Percentiles rank a stretch among this genome's conserved stretches.
Conservation (phyloP, 2,888 invertebrate genomes). For the Chymomyza caudatula region DNA sequence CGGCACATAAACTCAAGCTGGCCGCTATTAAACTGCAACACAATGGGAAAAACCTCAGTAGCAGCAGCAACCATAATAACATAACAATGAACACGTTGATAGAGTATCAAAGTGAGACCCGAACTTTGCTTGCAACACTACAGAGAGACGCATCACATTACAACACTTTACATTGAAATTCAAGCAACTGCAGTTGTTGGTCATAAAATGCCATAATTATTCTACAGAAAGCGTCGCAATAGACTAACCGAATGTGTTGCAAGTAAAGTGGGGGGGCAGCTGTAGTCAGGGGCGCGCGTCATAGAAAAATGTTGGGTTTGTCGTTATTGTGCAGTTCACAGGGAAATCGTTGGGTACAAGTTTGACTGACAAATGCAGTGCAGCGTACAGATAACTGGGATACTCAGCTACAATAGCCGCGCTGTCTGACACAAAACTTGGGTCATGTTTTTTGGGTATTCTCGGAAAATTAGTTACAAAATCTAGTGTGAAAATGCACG, state of each 20-base stretch:
- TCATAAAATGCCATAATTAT: slow-evolving; percentile 56
- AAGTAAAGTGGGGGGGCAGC: not conserved
- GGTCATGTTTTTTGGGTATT: slow-evolving; percentile 29
- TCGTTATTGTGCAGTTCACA: slow-evolving; percentile 63
- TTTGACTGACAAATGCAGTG: slow-evolving; percentile 44
- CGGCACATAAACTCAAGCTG: no score
- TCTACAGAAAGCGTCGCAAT: slow-evolving; percentile 10
- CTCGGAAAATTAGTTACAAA: slow-evolving; percentile 44
- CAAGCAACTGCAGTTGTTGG: slow-evolving; percentile 59
- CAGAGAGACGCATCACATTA: not conserved
- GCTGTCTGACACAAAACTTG: slow-evolving; percentile 37
- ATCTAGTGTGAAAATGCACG: slow-evolving; percentile 63
- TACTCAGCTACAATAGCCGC: slow-evolving; percentile 23
- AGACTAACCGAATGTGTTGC: slow-evolving; percentile 6
- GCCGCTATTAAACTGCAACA: no score
- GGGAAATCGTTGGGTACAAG: no score
- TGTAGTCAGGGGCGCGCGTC: slow-evolving; percentile 20
- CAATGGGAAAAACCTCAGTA: not conserved
- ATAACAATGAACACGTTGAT: no score
- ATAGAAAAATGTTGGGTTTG: slow-evolving; percentile 3
- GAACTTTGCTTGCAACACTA: not conserved
- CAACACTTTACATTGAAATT: slow-evolving; percentile 54
- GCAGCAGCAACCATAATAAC: no score
- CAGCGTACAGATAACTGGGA: not conserved
- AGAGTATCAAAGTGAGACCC: no score